phyloP scores from a whole-genome alignment of 2,113 vertebrate species.

The Ameiurus melas region DNA sequence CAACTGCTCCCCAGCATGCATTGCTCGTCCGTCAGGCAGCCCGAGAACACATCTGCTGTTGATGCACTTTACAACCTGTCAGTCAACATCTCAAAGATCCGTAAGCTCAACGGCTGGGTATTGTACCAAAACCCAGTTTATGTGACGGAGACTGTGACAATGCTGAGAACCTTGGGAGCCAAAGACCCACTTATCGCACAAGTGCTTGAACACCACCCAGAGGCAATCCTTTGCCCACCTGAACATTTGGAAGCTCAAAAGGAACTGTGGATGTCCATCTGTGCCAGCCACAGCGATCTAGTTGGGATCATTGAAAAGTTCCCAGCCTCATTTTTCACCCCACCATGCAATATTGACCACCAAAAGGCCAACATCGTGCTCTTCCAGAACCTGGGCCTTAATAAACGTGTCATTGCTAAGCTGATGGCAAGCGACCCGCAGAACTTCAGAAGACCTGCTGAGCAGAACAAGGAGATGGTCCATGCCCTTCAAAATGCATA shows the following conservation, averaged over 20 bases:
- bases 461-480: slow-evolving; percentile 78
- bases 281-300: slow-evolving; percentile 78
- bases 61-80: slow-evolving; percentile 76
- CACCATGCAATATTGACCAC: slow-evolving; percentile 72
- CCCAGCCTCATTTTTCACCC: slow-evolving; percentile 88
- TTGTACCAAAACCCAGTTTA: slow-evolving; percentile 77
- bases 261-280: slow-evolving; percentile 84
- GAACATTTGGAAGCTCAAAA: slow-evolving; percentile 74
- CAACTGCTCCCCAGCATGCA: slow-evolving; percentile 39
- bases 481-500: slow-evolving; percentile 78
- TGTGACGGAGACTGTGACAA: slow-evolving; percentile 73
- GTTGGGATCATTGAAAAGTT: slow-evolving; percentile 86
- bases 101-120: slow-evolving; percentile 85
- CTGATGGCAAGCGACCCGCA: slow-evolving; percentile 83
- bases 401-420: slow-evolving; percentile 84
- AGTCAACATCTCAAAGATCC: slow-evolving; percentile 84
- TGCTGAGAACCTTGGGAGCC: slow-evolving; percentile 83
- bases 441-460: slow-evolving; percentile 81
- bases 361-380: slow-evolving; percentile 81
- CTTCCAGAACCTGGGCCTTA: slow-evolving; percentile 84
- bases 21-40: slow-evolving; percentile 47
- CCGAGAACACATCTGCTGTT: slow-evolving; percentile 80
- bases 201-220: slow-evolving; percentile 82
- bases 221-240: slow-evolving; percentile 82
- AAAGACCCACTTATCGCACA: slow-evolving; percentile 66